Conservation (phyloP, 1,140 invertebrate species). For the Drosophila ironensis region DNA sequence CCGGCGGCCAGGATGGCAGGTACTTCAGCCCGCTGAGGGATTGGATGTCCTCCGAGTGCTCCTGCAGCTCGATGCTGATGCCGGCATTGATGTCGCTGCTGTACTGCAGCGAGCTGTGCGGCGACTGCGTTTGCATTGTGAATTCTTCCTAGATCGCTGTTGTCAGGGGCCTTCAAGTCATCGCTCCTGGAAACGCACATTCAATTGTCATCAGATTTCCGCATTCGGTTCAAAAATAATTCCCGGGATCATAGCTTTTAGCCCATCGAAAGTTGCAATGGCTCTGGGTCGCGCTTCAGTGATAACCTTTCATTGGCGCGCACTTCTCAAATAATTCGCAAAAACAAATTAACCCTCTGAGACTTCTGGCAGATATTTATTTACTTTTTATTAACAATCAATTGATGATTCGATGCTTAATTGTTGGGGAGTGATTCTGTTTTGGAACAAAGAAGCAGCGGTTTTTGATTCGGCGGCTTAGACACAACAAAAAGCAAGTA, state of each 20-base stretch:
- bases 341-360: no score
- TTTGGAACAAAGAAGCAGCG: no score
- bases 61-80: slow-evolving; percentile 58
- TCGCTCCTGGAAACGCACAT: background rate
- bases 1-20: slow-evolving; percentile 85
- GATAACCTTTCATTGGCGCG: slow-evolving; percentile 14
- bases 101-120: slow-evolving; percentile 63
- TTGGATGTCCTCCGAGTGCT: slow-evolving; percentile 47
- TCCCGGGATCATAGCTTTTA: background rate
- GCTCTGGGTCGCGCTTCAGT: background rate
- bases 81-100: slow-evolving; percentile 78
- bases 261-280: background rate
- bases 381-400: no score
- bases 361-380: no score
- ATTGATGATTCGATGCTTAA: no score
- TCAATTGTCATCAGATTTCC: no score
- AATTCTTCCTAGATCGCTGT: background rate
- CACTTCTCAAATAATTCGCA: background rate
- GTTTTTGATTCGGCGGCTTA: no score
- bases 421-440: no score
- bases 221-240: background rate
- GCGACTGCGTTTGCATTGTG: slow-evolving; percentile 49
- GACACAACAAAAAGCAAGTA: no score
- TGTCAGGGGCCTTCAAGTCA: background rate
- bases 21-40: slow-evolving; percentile 83